phyloP scores from a whole-genome alignment of 92 coral and sea anemone genomes.

The Actinostola sp. region DNA sequence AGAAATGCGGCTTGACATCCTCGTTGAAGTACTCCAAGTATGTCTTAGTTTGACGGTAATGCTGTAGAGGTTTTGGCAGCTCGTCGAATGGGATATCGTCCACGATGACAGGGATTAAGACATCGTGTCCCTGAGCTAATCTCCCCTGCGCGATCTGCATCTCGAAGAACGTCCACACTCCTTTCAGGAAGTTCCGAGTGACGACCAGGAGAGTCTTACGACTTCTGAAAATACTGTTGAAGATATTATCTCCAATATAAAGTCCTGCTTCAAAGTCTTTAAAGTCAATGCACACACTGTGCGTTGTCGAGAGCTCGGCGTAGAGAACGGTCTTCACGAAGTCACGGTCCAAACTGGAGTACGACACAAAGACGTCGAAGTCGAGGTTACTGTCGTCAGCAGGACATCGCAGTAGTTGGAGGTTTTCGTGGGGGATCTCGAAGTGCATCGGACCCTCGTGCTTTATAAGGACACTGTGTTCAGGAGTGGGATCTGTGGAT shows the following conservation, averaged over 20 bases:
- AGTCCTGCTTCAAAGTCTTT: constrained; percentile 53
- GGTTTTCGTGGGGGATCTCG: constrained; percentile 16
- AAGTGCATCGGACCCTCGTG: neutral
- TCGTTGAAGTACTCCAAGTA: constrained; percentile 60
- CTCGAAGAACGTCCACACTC: constrained; percentile 64
- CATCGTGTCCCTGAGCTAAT: constrained; percentile 41
- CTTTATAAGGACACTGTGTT: neutral
- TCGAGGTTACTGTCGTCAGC: constrained; percentile 16
- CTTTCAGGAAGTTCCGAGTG: constrained; percentile 47
- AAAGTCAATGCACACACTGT: constrained; percentile 55
- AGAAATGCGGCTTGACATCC: constrained; percentile 60
- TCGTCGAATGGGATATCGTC: constrained; percentile 40
- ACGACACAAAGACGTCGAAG: constrained; percentile 62
- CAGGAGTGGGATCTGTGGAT: neutral
- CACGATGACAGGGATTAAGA: constrained; percentile 49
- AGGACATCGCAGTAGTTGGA: neutral
- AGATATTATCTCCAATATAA: constrained; percentile 47
- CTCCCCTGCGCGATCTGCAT: constrained; percentile 64
- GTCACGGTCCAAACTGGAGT: constrained; percentile 54
- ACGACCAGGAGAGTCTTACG: constrained; percentile 57
- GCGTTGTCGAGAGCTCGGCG: constrained; percentile 23
- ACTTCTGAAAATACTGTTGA: constrained; percentile 57
- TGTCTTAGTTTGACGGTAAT: constrained; percentile 54
- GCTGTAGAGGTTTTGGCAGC: constrained; percentile 49
- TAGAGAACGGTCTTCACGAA: constrained; percentile 43